These are phyloP conservation scores for Abramis brama DNA, from an alignment of 2,113 vertebrate genomes.

Conservation along the genomic window DNA sequence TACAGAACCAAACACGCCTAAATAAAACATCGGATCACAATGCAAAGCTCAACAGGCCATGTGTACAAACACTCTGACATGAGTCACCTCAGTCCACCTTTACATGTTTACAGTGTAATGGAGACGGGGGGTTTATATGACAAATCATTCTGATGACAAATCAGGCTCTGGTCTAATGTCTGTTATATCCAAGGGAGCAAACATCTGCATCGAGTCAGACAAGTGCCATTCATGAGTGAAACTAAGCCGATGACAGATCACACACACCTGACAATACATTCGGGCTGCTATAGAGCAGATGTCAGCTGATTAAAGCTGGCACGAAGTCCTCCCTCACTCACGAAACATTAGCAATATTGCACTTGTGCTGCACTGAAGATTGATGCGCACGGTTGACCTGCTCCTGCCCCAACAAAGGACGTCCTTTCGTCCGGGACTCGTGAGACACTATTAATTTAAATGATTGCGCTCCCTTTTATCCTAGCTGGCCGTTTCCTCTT, in stretches of 20 bases:
- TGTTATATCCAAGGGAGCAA: not conserved
- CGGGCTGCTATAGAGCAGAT: not conserved
- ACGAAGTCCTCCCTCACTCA: not conserved
- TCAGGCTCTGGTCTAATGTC: slow-evolving; percentile 3
- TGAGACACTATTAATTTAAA: slow-evolving; percentile 13
- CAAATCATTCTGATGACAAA: slow-evolving; percentile 34
- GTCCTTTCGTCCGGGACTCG: slow-evolving; percentile 8
- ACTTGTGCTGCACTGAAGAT: not conserved
- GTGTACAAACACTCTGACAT: slow-evolving; percentile 35
- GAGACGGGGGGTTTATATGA: slow-evolving; percentile 14
- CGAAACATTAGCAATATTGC: slow-evolving; percentile 39
- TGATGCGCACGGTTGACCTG: slow-evolving; percentile 5
- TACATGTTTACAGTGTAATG: slow-evolving; percentile 22
- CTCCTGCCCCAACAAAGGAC: slow-evolving; percentile 14
- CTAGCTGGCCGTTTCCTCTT: not conserved
- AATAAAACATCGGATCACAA: slow-evolving; percentile 18
- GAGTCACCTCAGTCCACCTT: slow-evolving; percentile 29
- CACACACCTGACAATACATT: slow-evolving; percentile 29
- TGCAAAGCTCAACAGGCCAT: slow-evolving; percentile 18
- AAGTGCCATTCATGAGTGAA: not conserved
- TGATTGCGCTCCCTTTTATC: not conserved
- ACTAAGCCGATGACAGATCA: slow-evolving; percentile 34
- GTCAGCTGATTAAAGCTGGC: slow-evolving; percentile 7
- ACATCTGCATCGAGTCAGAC: slow-evolving; percentile 7
- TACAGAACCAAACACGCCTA: slow-evolving; percentile 11